phyloP scores from a whole-genome alignment of 2,888 invertebrate genomes.

The Aproaerema taeniolella region DNA sequence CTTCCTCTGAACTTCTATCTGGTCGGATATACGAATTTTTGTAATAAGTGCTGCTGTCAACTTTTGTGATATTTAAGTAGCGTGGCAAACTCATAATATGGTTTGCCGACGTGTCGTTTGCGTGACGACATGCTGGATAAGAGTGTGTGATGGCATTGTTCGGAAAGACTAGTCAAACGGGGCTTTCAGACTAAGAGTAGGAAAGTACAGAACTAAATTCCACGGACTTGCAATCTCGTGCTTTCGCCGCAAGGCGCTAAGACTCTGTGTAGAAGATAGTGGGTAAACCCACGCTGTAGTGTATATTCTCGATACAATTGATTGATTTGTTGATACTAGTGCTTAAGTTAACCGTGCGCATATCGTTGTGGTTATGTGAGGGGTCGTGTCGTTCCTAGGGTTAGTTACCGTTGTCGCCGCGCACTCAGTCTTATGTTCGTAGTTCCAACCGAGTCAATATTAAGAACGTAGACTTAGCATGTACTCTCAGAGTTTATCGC shows the following conservation, averaged over 20 bases:
- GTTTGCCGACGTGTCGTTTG: no score
- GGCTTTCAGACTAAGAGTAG: conserved; percentile 34
- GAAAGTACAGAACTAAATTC: conserved; percentile 46
- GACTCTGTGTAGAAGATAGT: conserved; percentile 36
- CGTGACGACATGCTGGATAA: conserved; percentile 38
- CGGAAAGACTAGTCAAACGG: conserved; percentile 32
- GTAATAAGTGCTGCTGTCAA: conserved; percentile 54
- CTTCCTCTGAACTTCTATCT: conserved; percentile 30
- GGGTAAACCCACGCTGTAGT: conserved; percentile 33
- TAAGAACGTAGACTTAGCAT: conserved; percentile 35
- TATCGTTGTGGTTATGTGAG: conserved; percentile 67
- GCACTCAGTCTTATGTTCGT: conserved; percentile 61
- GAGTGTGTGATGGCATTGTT: conserved; percentile 38
- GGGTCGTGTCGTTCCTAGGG: conserved; percentile 56
- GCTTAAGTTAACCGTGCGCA: conserved; percentile 63
- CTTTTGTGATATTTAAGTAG: conserved; percentile 54
- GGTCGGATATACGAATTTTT: conserved; percentile 42
- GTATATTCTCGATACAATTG: conserved; percentile 42
- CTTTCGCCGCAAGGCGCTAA: conserved; percentile 40
- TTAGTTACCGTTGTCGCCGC: conserved; percentile 50
- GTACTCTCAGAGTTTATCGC: conserved; percentile 44
- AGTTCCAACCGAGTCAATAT: conserved; percentile 49
- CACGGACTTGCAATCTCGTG: conserved; percentile 47
- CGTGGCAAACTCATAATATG: conserved; percentile 35
- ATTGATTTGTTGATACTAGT: conserved; percentile 49